These are phyloP conservation scores for Synanthedon formicaeformis DNA, from an alignment of 2,888 invertebrate genomes.

Conservation along the genomic window DNA sequence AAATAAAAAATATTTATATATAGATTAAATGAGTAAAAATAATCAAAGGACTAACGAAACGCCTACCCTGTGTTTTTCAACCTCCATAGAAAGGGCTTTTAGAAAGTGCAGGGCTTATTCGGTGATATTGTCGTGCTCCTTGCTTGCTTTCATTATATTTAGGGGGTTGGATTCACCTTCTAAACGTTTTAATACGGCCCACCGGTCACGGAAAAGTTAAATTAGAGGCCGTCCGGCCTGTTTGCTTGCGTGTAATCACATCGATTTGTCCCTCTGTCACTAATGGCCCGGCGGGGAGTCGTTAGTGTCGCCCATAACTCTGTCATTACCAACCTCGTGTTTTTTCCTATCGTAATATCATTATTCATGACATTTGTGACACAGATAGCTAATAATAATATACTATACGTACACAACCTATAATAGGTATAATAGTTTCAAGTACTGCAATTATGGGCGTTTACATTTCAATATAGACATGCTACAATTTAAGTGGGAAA, in stretches of 20 bases:
- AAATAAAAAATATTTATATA: no score
- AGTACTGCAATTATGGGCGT: no score
- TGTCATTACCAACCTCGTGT: neutral
- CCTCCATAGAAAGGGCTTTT: no score
- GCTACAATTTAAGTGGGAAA: no score
- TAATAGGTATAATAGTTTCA: neutral
- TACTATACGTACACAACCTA: neutral
- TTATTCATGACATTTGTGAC: neutral
- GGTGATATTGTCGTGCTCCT: slow-evolving; percentile 41
- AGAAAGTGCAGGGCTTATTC: slow-evolving; percentile 4
- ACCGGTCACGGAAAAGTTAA: slow-evolving; percentile 54
- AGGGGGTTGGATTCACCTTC: slow-evolving; percentile 46
- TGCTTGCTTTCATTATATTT: slow-evolving; percentile 53
- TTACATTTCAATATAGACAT: no score
- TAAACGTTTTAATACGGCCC: slow-evolving; percentile 44
- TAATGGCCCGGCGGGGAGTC: slow-evolving; percentile 18
- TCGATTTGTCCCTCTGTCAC: slow-evolving; percentile 37
- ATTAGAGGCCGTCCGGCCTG: slow-evolving; percentile 40
- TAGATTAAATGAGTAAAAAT: no score
- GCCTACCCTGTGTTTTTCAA: no score
- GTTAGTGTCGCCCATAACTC: slow-evolving; percentile 9
- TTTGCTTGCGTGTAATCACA: slow-evolving; percentile 36
- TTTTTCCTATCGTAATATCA: neutral
- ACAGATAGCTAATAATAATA: neutral
- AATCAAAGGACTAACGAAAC: no score